Base-by-base conservation (phyloP, 1,140 invertebrate species). In the Bombus superbus region DNA sequence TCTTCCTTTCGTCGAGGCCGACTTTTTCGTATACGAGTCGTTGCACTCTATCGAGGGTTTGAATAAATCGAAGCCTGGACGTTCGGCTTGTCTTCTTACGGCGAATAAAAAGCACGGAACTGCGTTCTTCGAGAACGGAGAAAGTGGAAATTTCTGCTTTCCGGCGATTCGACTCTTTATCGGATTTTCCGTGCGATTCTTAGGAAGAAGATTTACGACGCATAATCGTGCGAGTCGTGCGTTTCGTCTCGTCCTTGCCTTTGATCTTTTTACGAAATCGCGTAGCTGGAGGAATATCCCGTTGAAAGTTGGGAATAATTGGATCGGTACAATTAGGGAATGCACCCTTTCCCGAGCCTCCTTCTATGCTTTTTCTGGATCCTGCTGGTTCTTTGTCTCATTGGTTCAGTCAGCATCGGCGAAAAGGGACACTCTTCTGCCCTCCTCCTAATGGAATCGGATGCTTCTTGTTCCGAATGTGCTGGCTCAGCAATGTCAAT, bases 391-490 rank as follows among this genome's bases (percentile, higher is more conserved):
- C 81, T 87, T 89, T 85, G 78, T 85, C 53, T n/a, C 71, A 40
- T 87, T 62, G 83, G 80, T 90, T 40, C 69, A 71, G 53, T 53
- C 44, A 81, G 35, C 38, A 69, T 72, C 73, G n/a, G 18, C 69
- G 68, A 59, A 66, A 80, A 80, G 68, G 81, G 84, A 68, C 68
- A 78, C 53, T 85, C 42, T 82, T 64, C 75, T 84, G 57, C 15
- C 83, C 84, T 85, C 75, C 62, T 82, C 85, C 87, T 90, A 91
- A 93, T 92, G 92, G 87, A 93, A 92, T 92, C 90, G 91, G 83
- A 84, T 64, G 83, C 76, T 91, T 91, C 89, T 91, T 91, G 87
- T 89, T 82, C 88, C 88, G 91, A 93, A 92, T 93, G 91, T 88
- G 89, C 87, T 86, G 83, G 83, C 86, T 86, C 87, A 75, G 81